Base-by-base conservation (phyloP, 2,113 vertebrate species). In the Ictidomys tridecemlineatus region DNA sequence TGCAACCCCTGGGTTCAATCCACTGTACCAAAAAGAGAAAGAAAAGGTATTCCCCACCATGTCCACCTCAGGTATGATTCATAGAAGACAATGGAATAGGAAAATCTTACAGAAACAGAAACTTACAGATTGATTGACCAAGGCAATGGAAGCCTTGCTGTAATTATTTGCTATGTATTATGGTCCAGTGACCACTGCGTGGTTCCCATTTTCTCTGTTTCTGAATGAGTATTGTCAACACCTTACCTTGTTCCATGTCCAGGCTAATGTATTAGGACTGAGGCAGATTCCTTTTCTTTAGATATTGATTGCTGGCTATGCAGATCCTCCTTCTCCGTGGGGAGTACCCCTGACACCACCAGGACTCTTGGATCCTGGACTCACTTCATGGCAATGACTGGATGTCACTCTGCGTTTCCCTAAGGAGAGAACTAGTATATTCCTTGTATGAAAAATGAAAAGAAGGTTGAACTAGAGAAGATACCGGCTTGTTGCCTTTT, bases 391-490 rank as follows among this genome's bases (percentile, higher is more conserved):
- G 58, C 1, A 30, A 9, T 45, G 89, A 56, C 34, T 83, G 24
- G 34, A 28, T 48, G 74, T 86, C 22, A 70, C 18, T 84, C 56
- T 42, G 42, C 28, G 10, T 24, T 42, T 70, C 73, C 42, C 39
- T 93, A 69, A 37, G 48, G 16, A 69, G 32, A 18, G 30, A 42
- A 20, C 69, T 22, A 83, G 30, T 65, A 3, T 63, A 85, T 93
- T 93, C 26, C 17, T 48, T 88, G 28, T 42, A 45, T 76, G 90
- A 97, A 34, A 92, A 77, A 45, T 76, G 86, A 97, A 34, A 92
- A 77, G 84, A 39, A 5, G 13, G 28, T 22, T 34, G 14, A 53
- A 51, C 24, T 53, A 45, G 53, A 28, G 13, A 28, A 13, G 30
- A 63, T 24, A 78, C 45, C 61, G 83, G 30, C 79, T 42, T 53